Evolutionary conservation across 2,888 invertebrate species (phyloP).

Genomic region (Cataglyphis livida): DNA sequence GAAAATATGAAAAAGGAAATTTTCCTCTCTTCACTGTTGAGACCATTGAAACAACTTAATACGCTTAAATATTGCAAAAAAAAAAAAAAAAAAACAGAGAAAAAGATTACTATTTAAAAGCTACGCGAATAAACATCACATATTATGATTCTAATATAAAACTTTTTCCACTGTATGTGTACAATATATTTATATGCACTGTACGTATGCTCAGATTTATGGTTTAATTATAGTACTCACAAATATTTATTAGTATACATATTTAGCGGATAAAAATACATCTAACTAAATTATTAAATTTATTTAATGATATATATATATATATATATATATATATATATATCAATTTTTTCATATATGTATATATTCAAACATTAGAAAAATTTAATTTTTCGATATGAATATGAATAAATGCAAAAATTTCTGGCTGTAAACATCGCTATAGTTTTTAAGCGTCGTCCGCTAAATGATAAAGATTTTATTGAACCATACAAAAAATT

Average conservation of each 20-base stretch:
- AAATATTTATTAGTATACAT: neutral
- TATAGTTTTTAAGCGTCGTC: slow-evolving; percentile 79
- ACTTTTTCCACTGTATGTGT: neutral
- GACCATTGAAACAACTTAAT: neutral
- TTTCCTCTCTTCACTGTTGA: neutral
- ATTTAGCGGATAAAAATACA: neutral
- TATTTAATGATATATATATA: neutral
- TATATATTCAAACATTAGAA: neutral
- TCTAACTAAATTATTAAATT: neutral
- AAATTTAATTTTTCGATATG: neutral
- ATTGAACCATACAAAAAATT: slow-evolving; percentile 81
- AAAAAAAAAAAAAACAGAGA: neutral
- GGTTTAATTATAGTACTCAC: neutral
- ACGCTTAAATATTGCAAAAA: neutral
- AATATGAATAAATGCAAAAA: neutral
- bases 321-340: neutral
- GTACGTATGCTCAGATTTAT: neutral
- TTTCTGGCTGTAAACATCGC: slow-evolving; percentile 42
- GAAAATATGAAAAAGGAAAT: slow-evolving; percentile 52
- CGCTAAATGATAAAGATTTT: slow-evolving; percentile 81
- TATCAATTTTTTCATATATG: neutral
- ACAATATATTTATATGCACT: neutral
- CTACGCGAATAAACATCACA: neutral
- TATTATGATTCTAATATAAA: slow-evolving; percentile 3
- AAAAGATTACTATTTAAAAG: neutral